Evolutionary conservation across 2,888 invertebrate species (phyloP), one percentile per base, ranked within the genome.

Genomic region (Maniola hyperantus): DNA sequence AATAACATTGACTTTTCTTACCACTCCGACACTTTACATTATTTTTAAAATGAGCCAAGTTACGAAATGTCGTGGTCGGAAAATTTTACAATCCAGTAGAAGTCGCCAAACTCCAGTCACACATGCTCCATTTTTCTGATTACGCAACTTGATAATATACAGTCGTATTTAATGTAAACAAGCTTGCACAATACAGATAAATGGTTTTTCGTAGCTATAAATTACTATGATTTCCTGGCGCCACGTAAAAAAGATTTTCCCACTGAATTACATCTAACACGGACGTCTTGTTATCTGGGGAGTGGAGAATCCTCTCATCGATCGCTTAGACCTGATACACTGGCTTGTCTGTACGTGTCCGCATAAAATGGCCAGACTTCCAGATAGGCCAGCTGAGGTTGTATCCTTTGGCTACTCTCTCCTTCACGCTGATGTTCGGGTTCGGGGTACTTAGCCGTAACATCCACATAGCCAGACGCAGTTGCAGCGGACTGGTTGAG

Each of bases 171-270:
- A 26, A 34, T 54, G 34, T 67, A 50, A 66, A 55, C 53, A 54
- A 59, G 44, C 61, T 61, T 64, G 48, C 63, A 44, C 15, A 58
- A 63, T 36, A 20, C 39, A 36, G 36, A 44, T 67, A 59, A 67
- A 66, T 68, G 46, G 34, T 50, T 36, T 65, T 53, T 60, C 59
- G 57, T 39, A 57, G 44, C 44, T 54, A 68, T 68, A 66, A 58
- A 68, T 66, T 66, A 58, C 62, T 67, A 42, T 64, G 68, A 66
- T 59, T 70, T 64, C 58, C 68, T 64, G 66, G 68, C 68, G 70
- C 66, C 64, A 59, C 20, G 33, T 54, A 55, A 62, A 50, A n/a
- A 61, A 42, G 44, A 57, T 33, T 42, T 48, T 50, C 66, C 42
- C 34, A 61, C 64, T 61, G 66, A 58, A 68, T 68, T 66, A 61